A percentile compares a stretch with the other conserved stretches of the same genome.
Evolutionary conservation across 1,140 invertebrate genomes (phyloP).

Genomic region (Paraescarpia echinospica): DNA sequence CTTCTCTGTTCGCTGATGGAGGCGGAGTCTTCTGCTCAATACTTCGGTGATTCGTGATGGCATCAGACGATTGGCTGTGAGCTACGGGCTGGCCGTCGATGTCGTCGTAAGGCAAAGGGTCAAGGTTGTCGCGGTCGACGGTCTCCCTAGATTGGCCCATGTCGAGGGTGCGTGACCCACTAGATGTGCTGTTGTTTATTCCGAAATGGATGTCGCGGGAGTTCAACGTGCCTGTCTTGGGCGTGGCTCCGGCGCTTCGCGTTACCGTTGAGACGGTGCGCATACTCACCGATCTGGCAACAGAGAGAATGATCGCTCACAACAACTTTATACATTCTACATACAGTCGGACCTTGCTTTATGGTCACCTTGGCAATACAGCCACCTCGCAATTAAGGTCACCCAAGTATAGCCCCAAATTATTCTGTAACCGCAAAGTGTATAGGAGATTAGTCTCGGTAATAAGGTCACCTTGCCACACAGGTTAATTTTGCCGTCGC

Average conservation of each 20-base stretch:
- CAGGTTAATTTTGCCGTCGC: too few species aligned
- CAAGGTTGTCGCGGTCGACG: constrained; percentile 29
- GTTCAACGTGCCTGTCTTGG: constrained; percentile 42
- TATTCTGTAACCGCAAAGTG: too few species aligned
- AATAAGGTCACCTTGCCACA: too few species aligned
- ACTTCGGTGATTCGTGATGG: not conserved
- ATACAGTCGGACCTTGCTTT: too few species aligned
- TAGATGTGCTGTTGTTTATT: constrained; percentile 48
- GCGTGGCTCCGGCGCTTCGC: constrained; percentile 53
- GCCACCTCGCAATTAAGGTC: too few species aligned
- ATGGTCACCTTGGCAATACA: too few species aligned
- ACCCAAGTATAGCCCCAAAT: too few species aligned
- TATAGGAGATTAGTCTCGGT: too few species aligned
- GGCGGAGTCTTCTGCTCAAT: constrained; percentile 31
- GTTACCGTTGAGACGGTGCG: constrained; percentile 44
- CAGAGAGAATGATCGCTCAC: not conserved
- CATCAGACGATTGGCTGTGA: constrained; percentile 16
- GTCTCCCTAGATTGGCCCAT: constrained; percentile 23
- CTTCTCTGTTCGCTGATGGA: constrained; percentile 17
- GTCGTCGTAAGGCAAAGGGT: not conserved
- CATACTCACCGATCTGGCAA: constrained; percentile 53
- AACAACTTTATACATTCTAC: not conserved
- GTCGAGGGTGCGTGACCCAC: constrained; percentile 53
- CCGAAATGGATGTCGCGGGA: constrained; percentile 43
- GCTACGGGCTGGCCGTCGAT: not conserved